Percentiles rank a stretch among this genome's conserved stretches.
phyloP scores from a whole-genome alignment of 2,113 vertebrate genomes.

The Plecotus auritus region DNA sequence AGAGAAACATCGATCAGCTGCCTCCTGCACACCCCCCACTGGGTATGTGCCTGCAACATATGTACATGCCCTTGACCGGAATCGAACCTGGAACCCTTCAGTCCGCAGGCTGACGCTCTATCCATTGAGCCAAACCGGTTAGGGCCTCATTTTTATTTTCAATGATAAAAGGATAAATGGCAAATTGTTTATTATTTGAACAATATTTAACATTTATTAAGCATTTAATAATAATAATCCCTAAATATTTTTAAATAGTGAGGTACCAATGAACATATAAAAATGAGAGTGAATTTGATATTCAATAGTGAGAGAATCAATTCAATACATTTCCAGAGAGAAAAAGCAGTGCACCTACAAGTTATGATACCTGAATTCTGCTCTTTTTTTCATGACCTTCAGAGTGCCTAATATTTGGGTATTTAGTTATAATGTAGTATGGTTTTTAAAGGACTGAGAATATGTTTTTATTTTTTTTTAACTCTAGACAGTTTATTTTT shows the following conservation, averaged over 20 bases:
- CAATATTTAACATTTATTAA: neutral
- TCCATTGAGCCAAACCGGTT: no score
- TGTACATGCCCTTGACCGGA: no score
- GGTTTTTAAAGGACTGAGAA: neutral
- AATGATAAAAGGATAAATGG: neutral
- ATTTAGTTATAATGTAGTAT: neutral
- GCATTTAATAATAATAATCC: neutral
- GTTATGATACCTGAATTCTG: neutral
- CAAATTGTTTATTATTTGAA: neutral
- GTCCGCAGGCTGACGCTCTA: no score
- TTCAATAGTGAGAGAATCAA: neutral
- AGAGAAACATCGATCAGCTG: no score
- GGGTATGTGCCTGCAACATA: no score
- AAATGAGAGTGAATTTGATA: neutral
- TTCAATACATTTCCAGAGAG: neutral
- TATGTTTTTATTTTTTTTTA: neutral
- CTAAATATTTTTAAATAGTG: neutral
- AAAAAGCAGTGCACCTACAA: neutral
- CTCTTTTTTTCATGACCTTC: neutral
- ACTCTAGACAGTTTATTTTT: neutral
- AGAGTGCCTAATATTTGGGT: neutral
- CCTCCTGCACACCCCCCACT: no score
- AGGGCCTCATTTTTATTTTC: neutral
- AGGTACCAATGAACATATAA: neutral
- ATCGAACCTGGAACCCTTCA: no score